A percentile compares a stretch with the other conserved stretches of the same genome.
Conservation (phyloP, 1,140 invertebrate genomes). For the Pachypeltis micranthus region DNA sequence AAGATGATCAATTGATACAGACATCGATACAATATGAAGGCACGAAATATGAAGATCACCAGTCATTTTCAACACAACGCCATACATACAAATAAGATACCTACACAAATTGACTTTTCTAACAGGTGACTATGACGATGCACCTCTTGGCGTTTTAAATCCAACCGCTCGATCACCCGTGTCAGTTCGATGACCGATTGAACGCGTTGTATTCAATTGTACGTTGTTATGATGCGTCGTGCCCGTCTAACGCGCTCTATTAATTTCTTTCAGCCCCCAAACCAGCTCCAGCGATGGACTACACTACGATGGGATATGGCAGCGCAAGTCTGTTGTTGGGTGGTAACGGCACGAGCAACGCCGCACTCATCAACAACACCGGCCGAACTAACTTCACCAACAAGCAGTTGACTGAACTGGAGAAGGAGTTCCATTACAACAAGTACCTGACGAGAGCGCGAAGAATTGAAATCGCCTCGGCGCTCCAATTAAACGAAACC, state of each 20-base stretch:
- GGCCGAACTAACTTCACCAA: slow-evolving; percentile 97
- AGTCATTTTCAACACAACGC: no score
- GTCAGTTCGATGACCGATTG: no score
- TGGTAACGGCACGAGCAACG: slow-evolving; percentile 21
- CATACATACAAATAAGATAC: no score
- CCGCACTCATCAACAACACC: slow-evolving; percentile 50
- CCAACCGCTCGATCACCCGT: no score
- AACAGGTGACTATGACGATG: no score
- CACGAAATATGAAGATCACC: no score
- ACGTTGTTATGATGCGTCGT: no score
- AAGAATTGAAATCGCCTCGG: slow-evolving; percentile 93
- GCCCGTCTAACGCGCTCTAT: background rate
- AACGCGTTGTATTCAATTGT: no score
- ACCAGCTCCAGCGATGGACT: slow-evolving; percentile 39
- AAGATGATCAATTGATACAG: no score
- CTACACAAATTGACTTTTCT: no score
- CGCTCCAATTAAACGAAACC: slow-evolving; percentile 92
- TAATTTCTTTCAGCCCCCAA: slow-evolving; percentile 51
- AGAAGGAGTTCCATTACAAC: slow-evolving; percentile 99
- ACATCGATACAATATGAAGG: no score
- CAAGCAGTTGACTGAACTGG: slow-evolving; percentile 95
- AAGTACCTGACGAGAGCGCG: slow-evolving; percentile 94
- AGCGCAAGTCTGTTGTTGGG: slow-evolving; percentile 33
- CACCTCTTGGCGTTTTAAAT: no score
- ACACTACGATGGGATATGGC: slow-evolving; percentile 26